Evolutionary conservation across 2,113 vertebrate species (phyloP).

Genomic region (Leptodactylus fuscus): DNA sequence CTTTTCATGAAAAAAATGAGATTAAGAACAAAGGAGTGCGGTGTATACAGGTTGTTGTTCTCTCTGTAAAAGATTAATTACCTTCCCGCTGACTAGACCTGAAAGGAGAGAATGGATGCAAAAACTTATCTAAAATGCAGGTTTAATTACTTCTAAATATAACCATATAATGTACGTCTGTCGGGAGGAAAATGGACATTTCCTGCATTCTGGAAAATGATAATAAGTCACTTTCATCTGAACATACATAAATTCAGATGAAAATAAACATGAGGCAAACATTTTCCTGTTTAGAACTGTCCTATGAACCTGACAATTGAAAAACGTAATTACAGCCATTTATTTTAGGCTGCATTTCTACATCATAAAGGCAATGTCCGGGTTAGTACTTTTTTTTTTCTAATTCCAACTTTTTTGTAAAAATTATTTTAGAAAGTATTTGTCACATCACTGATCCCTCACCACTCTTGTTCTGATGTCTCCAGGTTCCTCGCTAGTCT

Average conservation of each 20-base stretch:
- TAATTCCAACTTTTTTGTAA: no score
- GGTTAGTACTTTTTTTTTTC: no score
- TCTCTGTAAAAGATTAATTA: neutral
- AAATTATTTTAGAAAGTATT: no score
- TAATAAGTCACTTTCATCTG: neutral
- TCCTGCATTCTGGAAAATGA: neutral
- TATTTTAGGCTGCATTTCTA: neutral
- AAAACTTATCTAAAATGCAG: neutral
- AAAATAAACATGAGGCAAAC: neutral
- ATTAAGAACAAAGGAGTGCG: neutral
- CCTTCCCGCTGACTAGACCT: neutral
- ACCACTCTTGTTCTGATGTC: no score
- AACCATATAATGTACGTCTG: neutral
- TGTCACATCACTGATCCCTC: no score
- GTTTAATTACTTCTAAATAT: constrained; percentile 19
- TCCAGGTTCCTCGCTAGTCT: no score
- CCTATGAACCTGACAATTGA: neutral
- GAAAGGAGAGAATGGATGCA: constrained; percentile 8
- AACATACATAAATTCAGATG: neutral
- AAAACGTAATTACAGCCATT: neutral
- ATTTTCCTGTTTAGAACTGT: neutral
- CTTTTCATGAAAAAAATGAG: neutral
- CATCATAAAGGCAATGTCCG: no score
- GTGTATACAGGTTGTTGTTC: neutral
- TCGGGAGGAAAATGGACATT: neutral